These are phyloP conservation scores for Lepisosteus oculatus DNA, from an alignment of 2,113 vertebrate genomes.

Conservation along the genomic window DNA sequence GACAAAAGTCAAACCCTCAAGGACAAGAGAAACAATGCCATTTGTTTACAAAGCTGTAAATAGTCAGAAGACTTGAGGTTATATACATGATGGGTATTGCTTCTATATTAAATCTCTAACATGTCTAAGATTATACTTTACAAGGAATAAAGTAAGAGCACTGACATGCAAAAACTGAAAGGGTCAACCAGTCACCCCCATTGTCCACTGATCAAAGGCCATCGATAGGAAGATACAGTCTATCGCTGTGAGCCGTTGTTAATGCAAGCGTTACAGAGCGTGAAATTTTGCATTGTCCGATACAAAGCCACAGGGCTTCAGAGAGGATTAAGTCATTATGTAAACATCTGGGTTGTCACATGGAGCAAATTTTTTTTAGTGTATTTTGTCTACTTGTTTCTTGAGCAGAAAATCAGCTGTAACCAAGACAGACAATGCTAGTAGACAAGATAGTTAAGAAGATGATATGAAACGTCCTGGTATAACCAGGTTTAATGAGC, in stretches of 20 bases:
- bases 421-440: too few relatives aligned
- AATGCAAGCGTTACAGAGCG: slow-evolving; percentile 5
- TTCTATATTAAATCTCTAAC: slow-evolving; percentile 56
- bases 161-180: slow-evolving; percentile 54
- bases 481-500: too few relatives aligned
- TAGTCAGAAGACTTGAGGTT: slow-evolving; percentile 55
- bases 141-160: slow-evolving; percentile 31
- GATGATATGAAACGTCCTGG: too few relatives aligned
- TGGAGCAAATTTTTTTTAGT: too few relatives aligned
- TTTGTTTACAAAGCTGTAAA: slow-evolving; percentile 60
- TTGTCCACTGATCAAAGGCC: slow-evolving; percentile 4
- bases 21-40: slow-evolving; percentile 15
- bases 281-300: neutral
- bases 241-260: slow-evolving; percentile 1
- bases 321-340: neutral
- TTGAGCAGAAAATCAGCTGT: too few relatives aligned
- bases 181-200: slow-evolving; percentile 5
- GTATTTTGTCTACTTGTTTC: too few relatives aligned
- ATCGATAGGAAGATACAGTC: slow-evolving; percentile 5
- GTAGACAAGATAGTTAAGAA: too few relatives aligned
- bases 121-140: slow-evolving; percentile 41
- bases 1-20: slow-evolving; percentile 1
- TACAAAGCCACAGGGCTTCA: neutral
- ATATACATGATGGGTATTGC: slow-evolving; percentile 70
- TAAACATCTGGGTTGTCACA: too few relatives aligned